Evolutionary conservation across 1,140 invertebrate genomes (phyloP), one percentile per base, ranked within the genome.

Genomic region (Lordiphosa clarofinis): DNA sequence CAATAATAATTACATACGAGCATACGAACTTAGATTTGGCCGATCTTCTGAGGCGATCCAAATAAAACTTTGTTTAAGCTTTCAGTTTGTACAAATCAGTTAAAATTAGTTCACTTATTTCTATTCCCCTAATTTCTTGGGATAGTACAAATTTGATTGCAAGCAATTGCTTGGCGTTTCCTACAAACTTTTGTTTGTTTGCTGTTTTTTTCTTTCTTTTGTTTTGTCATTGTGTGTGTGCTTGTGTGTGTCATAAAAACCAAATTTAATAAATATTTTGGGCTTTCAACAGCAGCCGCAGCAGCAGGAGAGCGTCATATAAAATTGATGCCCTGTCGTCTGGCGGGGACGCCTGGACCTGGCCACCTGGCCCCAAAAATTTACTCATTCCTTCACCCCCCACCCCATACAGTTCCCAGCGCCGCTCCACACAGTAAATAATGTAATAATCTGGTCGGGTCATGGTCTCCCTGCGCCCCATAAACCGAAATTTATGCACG

Each of bases 401-500:
- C 19, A 11, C 24, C 19, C 15, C 43, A 33, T 42, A 56, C 42
- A 63, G 28, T 8, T 31, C 28, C 28, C 28, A 31, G 28, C 28
- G 28, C 28, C 28, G 28, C 28, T 31, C 28, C 57, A 69, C 66
- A 49, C 76, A 82, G 76, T 82, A 82, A 82, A 82, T 82, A 82
- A 82, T 82, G 76, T 82, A 82, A 82, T 82, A 82, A 82, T 82
- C 76, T 82, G 76, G 58, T 50, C 64, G 43, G 75, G 72, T 64
- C 63, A 63, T 82, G 76, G 76, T 82, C 75, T 79, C 76, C 59
- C 67, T 49, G 68, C 68, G 68, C 60, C 76, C 78, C 76, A 82
- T 82, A 82, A 82, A 82, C 76, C 67, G 64, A 82, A 82, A 82
- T 82, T 82, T 82, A 82, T 82, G 76, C 76, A 82, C 76, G 60